Evolutionary conservation across 2,113 vertebrate species (phyloP).

Genomic region (Microtus montanus): DNA sequence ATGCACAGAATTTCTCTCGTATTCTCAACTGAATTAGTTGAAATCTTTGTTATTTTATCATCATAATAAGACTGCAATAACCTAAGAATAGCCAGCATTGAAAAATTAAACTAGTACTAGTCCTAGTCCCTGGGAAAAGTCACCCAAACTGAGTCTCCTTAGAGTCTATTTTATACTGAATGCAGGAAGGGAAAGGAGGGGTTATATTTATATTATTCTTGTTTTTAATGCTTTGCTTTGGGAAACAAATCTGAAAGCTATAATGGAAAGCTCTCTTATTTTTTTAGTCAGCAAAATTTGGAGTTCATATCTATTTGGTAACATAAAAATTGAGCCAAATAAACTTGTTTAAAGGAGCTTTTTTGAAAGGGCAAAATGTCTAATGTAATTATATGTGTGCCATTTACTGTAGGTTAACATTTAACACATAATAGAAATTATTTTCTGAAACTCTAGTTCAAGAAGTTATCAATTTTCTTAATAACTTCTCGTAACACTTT

Average conservation of each 20-base stretch:
- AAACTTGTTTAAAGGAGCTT: neutral
- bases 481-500: neutral
- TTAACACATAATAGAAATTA: neutral
- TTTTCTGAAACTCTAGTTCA: neutral
- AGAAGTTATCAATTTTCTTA: neutral
- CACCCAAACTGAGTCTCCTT: neutral
- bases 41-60: neutral
- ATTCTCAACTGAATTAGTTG: neutral
- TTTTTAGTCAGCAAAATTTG: slow-evolving; percentile 32
- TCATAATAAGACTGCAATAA: neutral
- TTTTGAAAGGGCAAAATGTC: neutral
- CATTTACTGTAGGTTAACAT: neutral
- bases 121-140: neutral
- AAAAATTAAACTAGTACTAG: neutral
- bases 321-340: neutral
- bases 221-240: neutral
- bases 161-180: neutral
- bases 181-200: neutral
- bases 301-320: neutral
- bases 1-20: neutral
- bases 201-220: neutral
- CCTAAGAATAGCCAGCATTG: neutral
- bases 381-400: neutral
- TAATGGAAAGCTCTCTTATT: neutral
- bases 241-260: neutral